Evolutionary conservation across 2,888 invertebrate genomes (phyloP), one percentile per base, ranked within the genome.

Genomic region (Steinernema carpocapsae): DNA sequence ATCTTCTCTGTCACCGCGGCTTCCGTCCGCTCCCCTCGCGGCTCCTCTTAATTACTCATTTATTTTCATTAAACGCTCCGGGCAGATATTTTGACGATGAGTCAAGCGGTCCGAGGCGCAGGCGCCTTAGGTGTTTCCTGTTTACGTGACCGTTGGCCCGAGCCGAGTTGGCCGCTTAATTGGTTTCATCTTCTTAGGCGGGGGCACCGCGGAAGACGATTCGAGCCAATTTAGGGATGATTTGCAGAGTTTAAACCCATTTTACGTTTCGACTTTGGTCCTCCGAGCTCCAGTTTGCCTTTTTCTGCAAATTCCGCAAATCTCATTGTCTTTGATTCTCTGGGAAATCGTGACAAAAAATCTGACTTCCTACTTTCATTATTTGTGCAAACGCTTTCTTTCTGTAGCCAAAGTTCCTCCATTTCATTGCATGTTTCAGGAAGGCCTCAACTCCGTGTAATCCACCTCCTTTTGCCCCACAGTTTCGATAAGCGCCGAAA

Each of bases 21-120:
- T 32, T 26, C 64, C 29, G 48, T 14, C 48, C 64, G 26, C 29
- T 26, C 64, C 64, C 32, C 29, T 26, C 64, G 64, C 26, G 6
- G 22, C 26, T n/a, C 64, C 29, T 26, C 26, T 64, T 64, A 64
- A 32, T 64, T 64, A 64, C 64, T 64, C 64, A 64, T 64, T 64
- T 64, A 64, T 64, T 64, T 64, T 64, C 64, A 64, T 64, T 64
- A 64, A 64, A 64, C 64, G 26, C 64, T 10, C 29, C 64, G 64
- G 32, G 29, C 6, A 32, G 64, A 64, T 64, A 64, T 64, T 64
- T 64, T 64, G 64, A 32, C 64, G n/a, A 32, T 64, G 64, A 64
- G 32, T 64, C 64, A 64, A 64, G 24, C 37, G 37, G 37, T 10
- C 37, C 37, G 37, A 37, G 37, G 37, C 37, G 3, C 37, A 37